These are phyloP conservation scores for Ophion ellenae DNA, from an alignment of 2,888 invertebrate genomes.

Conservation along the genomic window DNA sequence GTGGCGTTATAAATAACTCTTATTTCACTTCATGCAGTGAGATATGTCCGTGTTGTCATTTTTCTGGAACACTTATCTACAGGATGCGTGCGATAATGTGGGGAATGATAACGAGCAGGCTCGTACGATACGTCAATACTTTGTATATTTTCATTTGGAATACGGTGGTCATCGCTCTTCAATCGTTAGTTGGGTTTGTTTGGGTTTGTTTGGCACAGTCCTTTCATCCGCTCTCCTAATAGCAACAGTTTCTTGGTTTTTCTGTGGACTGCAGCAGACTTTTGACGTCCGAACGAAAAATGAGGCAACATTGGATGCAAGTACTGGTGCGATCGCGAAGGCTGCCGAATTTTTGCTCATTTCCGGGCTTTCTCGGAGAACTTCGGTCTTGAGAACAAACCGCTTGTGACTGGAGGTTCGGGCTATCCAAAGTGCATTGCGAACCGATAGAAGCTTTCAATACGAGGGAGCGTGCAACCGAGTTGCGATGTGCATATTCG, in stretches of 20 bases:
- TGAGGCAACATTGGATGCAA: too few relatives aligned
- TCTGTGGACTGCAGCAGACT: too few relatives aligned
- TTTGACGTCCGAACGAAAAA: too few relatives aligned
- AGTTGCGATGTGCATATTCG: slow-evolving; percentile 73
- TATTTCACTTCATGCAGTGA: not conserved
- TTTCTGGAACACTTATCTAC: slow-evolving; percentile 2
- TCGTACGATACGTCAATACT: not conserved
- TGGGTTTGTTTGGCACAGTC: too few relatives aligned
- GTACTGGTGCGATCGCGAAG: too few relatives aligned
- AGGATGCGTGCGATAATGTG: slow-evolving; percentile 4
- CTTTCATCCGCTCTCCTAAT: not conserved
- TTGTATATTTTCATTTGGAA: not conserved
- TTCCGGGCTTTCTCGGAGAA: slow-evolving; percentile 60
- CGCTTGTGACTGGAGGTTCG: slow-evolving; percentile 68
- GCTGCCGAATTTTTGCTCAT: not conserved
- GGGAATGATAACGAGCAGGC: not conserved
- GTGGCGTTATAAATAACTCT: not conserved
- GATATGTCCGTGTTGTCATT: not conserved
- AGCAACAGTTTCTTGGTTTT: too few relatives aligned
- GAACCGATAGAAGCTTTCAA: slow-evolving; percentile 20
- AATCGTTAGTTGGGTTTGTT: not conserved
- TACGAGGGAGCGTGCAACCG: slow-evolving; percentile 41
- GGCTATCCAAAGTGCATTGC: slow-evolving; percentile 39
- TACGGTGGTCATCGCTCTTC: not conserved
- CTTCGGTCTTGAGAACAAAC: slow-evolving; percentile 71